Evolutionary conservation across 2,113 vertebrate genomes (phyloP).

Genomic region (Psammodynastes pulverulentus): DNA sequence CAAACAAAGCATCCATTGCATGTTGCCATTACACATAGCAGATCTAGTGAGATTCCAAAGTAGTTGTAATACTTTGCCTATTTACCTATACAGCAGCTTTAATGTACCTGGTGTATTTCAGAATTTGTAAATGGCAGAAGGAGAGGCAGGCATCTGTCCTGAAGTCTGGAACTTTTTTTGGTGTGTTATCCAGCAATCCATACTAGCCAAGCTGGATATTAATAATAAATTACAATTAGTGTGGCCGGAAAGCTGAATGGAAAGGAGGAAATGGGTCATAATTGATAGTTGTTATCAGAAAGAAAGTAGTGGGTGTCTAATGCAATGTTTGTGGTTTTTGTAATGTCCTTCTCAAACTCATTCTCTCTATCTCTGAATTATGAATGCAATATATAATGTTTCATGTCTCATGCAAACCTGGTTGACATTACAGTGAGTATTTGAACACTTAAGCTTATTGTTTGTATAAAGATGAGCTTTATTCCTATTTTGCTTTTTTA

Average conservation of each 20-base stretch:
- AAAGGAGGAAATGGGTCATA: not conserved
- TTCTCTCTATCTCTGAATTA: conserved; percentile 32
- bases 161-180: not conserved
- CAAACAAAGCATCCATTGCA: not conserved
- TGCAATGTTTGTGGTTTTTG: conserved; percentile 21
- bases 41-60: not conserved
- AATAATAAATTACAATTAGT: not conserved
- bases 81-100: not conserved
- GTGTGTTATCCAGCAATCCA: not conserved
- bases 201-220: not conserved
- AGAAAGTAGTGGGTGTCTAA: not conserved
- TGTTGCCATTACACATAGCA: not conserved
- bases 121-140: not conserved
- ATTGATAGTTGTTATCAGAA: not conserved
- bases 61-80: not conserved
- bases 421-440: conserved; percentile 32
- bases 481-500: not conserved
- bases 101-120: not conserved
- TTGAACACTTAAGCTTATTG: conserved; percentile 4
- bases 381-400: conserved; percentile 34
- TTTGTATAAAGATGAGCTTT: conserved; percentile 8
- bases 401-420: conserved; percentile 31
- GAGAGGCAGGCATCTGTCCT: not conserved
- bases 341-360: conserved; percentile 17
- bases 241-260: not conserved